These are phyloP conservation scores for Neoarius graeffei DNA, from an alignment of 2,113 vertebrate genomes.

Conservation along the genomic window DNA sequence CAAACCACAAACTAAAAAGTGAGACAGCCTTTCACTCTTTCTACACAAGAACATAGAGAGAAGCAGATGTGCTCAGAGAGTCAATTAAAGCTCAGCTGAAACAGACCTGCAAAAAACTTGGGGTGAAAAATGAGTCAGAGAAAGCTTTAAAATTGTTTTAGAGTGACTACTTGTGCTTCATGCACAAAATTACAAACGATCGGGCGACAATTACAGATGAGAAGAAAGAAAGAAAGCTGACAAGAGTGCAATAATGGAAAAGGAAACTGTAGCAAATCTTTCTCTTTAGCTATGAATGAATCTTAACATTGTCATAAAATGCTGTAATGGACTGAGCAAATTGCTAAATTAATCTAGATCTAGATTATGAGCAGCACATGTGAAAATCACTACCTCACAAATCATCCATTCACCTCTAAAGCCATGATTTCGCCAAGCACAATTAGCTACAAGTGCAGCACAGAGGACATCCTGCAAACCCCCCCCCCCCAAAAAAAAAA, in stretches of 20 bases:
- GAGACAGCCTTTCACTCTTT: not conserved
- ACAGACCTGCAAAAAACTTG: not conserved
- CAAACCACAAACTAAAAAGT: conserved; percentile 22
- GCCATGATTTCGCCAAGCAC: not conserved
- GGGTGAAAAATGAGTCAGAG: not conserved
- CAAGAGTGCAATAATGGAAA: conserved; percentile 25
- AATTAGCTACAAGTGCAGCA: not conserved
- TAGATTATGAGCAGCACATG: not conserved
- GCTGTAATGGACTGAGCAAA: not conserved
- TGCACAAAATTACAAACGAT: conserved; percentile 6
- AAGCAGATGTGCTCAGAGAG: not conserved
- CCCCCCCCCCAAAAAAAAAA: not conserved
- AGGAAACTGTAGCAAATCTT: conserved; percentile 13
- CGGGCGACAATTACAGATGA: conserved; percentile 23
- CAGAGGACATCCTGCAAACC: not conserved
- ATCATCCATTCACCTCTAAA: not conserved
- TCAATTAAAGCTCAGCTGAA: not conserved
- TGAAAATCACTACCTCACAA: not conserved
- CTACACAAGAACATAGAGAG: not conserved
- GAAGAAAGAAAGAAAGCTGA: not conserved
- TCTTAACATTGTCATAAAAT: not conserved
- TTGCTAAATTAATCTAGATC: not conserved
- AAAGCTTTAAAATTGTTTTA: conserved; percentile 22
- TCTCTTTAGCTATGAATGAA: not conserved
- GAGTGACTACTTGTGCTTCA: conserved; percentile 15